Conservation (phyloP, 1,140 invertebrate species). For the Leptoteleia sp. region DNA sequence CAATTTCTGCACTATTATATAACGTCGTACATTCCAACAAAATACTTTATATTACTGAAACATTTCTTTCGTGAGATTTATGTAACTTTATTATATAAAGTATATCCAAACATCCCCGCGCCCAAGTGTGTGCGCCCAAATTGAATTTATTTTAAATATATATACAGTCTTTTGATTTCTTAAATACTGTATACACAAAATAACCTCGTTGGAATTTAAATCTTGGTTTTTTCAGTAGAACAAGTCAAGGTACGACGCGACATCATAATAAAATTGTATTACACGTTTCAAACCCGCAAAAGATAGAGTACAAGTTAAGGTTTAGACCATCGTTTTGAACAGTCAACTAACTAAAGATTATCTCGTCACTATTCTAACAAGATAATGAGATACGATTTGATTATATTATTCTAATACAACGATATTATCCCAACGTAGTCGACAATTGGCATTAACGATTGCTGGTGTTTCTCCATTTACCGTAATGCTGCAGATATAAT, state of each 20-base stretch:
- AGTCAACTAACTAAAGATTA: slow-evolving; percentile 24
- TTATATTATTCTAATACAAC: slow-evolving; percentile 40
- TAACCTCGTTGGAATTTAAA: too few relatives aligned
- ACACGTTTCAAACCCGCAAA: neutral
- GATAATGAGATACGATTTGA: slow-evolving; percentile 23
- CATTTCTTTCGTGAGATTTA: too few relatives aligned
- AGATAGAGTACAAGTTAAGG: slow-evolving; percentile 1
- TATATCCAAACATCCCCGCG: too few relatives aligned
- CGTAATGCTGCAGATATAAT: slow-evolving; percentile 21
- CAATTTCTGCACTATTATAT: too few relatives aligned
- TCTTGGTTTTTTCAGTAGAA: too few relatives aligned
- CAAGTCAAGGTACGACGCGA: neutral
- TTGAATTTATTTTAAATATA: too few relatives aligned
- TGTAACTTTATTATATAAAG: too few relatives aligned
- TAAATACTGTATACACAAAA: too few relatives aligned
- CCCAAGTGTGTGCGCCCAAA: too few relatives aligned
- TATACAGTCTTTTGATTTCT: too few relatives aligned
- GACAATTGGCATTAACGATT: slow-evolving; percentile 36
- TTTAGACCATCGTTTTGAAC: slow-evolving; percentile 19
- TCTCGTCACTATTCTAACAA: slow-evolving; percentile 28
- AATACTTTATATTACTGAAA: too few relatives aligned
- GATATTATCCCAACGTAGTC: slow-evolving; percentile 17
- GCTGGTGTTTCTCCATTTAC: slow-evolving; percentile 38
- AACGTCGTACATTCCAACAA: too few relatives aligned
- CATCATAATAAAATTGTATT: slow-evolving; percentile 7